These are phyloP conservation scores for Crotalus helleri DNA, from an alignment of 2,113 vertebrate species.

Conservation along the genomic window DNA sequence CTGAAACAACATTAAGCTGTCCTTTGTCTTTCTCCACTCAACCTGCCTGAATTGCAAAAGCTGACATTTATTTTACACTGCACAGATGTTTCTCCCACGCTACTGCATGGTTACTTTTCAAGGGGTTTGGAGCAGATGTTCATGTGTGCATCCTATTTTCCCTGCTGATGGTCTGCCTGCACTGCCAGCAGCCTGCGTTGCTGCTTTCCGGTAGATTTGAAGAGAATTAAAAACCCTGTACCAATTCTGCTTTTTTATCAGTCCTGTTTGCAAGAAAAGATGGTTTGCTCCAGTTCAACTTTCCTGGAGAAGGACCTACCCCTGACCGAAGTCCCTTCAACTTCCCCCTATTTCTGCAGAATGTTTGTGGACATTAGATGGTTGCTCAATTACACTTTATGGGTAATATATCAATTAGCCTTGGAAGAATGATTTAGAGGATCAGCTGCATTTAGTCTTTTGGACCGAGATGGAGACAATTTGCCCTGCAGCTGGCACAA, in stretches of 20 bases:
- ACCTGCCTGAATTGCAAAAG: constrained; percentile 18
- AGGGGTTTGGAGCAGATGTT: constrained; percentile 8
- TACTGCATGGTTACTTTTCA: constrained; percentile 18
- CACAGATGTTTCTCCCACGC: constrained; percentile 11
- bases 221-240: background rate
- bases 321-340: background rate
- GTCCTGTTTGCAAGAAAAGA: background rate
- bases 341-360: background rate
- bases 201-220: background rate
- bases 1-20: background rate
- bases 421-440: background rate
- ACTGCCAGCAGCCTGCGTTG: background rate
- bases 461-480: background rate
- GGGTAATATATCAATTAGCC: background rate
- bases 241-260: background rate
- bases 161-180: background rate
- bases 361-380: background rate
- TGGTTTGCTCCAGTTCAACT: background rate
- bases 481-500: background rate
- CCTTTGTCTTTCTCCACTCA: constrained; percentile 28
- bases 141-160: background rate
- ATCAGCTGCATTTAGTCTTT: background rate
- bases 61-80: constrained; percentile 12
- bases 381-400: background rate
- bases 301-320: background rate